Base-by-base conservation (phyloP, 2,113 vertebrate species). In the Hyperopisus bebe region DNA sequence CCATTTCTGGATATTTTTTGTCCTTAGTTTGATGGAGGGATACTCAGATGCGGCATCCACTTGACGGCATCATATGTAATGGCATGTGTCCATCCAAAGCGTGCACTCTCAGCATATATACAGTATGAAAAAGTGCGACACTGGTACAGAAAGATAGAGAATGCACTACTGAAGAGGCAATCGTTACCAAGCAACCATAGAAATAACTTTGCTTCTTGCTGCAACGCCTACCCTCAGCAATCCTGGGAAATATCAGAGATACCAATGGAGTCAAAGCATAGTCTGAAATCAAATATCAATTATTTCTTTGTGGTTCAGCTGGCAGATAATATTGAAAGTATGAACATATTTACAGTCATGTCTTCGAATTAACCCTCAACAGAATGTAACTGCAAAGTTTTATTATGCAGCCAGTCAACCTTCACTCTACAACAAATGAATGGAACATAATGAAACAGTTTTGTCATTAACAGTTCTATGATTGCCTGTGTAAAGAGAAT, bases 171-270 rank as follows among this genome's bases (percentile, higher is more conserved):
- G 85, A 48, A 87, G 31, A 53, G 17, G 86, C 44, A 51, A 88
- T 51, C 66, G 89, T 91, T 92, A 90, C 91, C 90, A 91, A 87
- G 91, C 90, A 92, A 91, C 91, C 88, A 70, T 89, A 31, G 47
- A 91, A 89, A 88, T 90, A 5, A 90, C 88, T 90, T 89, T 70
- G 87, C 55, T 66, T 50, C 82, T 83, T 80, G 66, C 88, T 84
- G 66, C 86, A 89, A 86, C 70, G 70, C 90, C 39, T 90, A 86
- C 87, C 70, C 58, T 15, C 10, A 47, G 24, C 13, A 31, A 55
- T 87, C 13, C 50, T 35, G 85, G 15, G n/a, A 87, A 87, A 87
- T 87, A 53, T 87, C 50, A 87, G 4, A 5, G 50, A 53, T n/a
- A 87, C n/a, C 27, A 87, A 87, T 87, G 48, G 85, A 87, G 47